phyloP scores from a whole-genome alignment of 2,797 vertebrate species.

The Champsocephalus esox region DNA sequence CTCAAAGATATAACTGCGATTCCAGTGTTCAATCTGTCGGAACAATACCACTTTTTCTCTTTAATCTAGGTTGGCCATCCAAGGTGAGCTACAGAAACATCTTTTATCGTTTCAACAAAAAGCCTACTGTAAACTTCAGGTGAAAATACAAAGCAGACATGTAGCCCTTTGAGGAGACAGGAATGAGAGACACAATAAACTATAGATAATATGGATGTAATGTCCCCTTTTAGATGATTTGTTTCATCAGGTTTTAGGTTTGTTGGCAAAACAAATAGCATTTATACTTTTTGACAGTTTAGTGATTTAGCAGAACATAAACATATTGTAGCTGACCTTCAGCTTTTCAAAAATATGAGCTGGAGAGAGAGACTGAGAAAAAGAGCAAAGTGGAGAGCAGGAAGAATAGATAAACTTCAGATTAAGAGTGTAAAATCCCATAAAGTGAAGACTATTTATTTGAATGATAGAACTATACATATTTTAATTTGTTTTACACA shows the following conservation, averaged over 20 bases:
- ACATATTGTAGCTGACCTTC: neutral
- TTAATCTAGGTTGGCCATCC: neutral
- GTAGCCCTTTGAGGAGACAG: neutral
- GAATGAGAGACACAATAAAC: neutral
- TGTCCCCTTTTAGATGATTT: neutral
- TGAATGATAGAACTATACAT: no score
- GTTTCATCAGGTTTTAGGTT: no score
- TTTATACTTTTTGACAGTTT: neutral
- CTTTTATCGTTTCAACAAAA: neutral
- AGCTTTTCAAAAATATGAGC: neutral
- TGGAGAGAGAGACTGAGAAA: neutral
- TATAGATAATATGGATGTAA: neutral
- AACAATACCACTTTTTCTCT: neutral
- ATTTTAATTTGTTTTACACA: no score
- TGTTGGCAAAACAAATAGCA: neutral
- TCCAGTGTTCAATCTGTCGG: no score
- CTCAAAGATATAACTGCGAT: neutral
- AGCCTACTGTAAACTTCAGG: neutral
- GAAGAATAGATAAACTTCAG: neutral
- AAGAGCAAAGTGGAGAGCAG: neutral
- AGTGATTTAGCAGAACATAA: neutral
- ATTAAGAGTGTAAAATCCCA: neutral
- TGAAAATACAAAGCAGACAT: neutral
- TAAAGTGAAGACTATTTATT: no score
- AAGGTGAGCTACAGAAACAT: neutral